Conservation (phyloP, 2,113 vertebrate genomes). For the Mandrillus leucophaeus region DNA sequence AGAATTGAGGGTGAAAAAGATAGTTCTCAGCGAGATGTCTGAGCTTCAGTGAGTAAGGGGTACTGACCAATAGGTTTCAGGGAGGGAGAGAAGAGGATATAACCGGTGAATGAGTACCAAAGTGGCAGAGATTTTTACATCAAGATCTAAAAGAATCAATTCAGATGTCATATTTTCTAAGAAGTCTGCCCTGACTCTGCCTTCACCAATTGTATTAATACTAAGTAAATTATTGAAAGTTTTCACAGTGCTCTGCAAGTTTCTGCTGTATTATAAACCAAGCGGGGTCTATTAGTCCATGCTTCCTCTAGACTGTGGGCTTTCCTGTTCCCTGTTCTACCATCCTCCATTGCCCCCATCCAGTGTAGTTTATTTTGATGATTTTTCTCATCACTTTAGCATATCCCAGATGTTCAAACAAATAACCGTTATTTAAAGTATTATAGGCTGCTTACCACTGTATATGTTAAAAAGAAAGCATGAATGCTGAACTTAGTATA, state of each 20-base stretch:
- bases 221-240: not conserved
- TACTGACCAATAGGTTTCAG: not conserved
- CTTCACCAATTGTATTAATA: not conserved
- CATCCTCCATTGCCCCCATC: not conserved
- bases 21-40: not conserved
- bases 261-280: not conserved
- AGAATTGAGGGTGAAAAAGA: not conserved
- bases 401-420: not conserved
- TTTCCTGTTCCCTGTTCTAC: not conserved
- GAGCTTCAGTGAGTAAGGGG: not conserved
- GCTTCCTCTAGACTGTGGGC: not conserved
- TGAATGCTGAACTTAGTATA: not conserved
- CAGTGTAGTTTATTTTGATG: not conserved
- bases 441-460: not conserved
- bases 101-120: not conserved
- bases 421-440: not conserved
- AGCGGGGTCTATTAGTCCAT: not conserved
- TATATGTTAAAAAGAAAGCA: not conserved
- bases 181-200: not conserved
- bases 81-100: not conserved
- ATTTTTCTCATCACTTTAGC: not conserved
- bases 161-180: not conserved
- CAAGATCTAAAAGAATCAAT: not conserved
- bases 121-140: not conserved
- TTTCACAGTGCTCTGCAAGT: not conserved